phyloP scores from a whole-genome alignment of 2,797 vertebrate genomes.

The Poeciliopsis turneri region DNA sequence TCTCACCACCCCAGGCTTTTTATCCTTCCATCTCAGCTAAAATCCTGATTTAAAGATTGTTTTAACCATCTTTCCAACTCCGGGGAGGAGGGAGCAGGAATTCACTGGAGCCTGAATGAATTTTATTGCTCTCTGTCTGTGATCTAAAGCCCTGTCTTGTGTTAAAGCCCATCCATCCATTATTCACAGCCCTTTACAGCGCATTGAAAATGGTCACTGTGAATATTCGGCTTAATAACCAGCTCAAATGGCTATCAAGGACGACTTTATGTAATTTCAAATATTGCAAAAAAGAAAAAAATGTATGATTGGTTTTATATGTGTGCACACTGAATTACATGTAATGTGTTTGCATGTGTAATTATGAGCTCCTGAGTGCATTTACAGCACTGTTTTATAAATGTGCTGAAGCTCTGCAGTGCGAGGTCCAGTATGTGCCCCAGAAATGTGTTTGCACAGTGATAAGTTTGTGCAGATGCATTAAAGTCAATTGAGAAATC shows the following conservation, averaged over 20 bases:
- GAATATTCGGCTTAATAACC: slow-evolving; percentile 58
- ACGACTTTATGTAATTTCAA: slow-evolving; percentile 47
- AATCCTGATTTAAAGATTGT: slow-evolving; percentile 67
- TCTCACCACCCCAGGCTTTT: slow-evolving; percentile 48
- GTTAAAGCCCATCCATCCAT: slow-evolving; percentile 68
- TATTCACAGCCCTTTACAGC: slow-evolving; percentile 59
- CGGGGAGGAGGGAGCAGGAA: slow-evolving; percentile 31
- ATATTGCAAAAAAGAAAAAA: slow-evolving; percentile 22
- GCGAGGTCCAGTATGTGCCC: slow-evolving; percentile 15
- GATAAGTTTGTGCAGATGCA: slow-evolving; percentile 8
- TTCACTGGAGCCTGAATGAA: slow-evolving; percentile 57
- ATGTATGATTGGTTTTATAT: slow-evolving; percentile 21
- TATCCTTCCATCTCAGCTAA: slow-evolving; percentile 63
- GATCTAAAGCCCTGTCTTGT: slow-evolving; percentile 65
- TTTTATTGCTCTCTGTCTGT: slow-evolving; percentile 57
- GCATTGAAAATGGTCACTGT: slow-evolving; percentile 49
- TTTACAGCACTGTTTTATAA: slow-evolving; percentile 20
- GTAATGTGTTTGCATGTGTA: background rate
- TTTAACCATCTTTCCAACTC: slow-evolving; percentile 49
- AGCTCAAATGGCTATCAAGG: slow-evolving; percentile 39
- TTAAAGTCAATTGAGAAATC: slow-evolving; percentile 55
- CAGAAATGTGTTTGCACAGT: slow-evolving; percentile 37
- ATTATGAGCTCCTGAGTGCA: slow-evolving; percentile 5
- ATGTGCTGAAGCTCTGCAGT: slow-evolving; percentile 22
- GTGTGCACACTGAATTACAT: slow-evolving; percentile 1